These are phyloP conservation scores for Microtus montanus DNA, from an alignment of 2,113 vertebrate species.

Conservation along the genomic window DNA sequence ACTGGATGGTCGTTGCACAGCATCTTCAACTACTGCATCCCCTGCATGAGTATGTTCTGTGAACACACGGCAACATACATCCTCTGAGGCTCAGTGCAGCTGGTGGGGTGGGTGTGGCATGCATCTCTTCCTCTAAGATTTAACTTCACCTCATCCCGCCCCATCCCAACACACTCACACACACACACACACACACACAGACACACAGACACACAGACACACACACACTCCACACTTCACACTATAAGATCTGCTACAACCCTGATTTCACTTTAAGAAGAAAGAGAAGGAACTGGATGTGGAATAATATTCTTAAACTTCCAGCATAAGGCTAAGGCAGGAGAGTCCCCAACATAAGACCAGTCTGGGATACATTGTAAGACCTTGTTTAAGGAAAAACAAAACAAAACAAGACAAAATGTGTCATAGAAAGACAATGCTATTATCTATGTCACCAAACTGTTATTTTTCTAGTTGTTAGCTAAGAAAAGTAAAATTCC, in stretches of 20 bases:
- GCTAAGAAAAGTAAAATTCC: background rate
- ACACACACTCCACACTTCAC: too few relatives aligned
- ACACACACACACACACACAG: too few relatives aligned
- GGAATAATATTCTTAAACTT: background rate
- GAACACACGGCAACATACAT: background rate
- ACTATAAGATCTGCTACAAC: too few relatives aligned
- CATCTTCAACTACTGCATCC: background rate
- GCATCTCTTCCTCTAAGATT: too few relatives aligned
- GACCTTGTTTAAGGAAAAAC: background rate
- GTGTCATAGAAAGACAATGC: background rate
- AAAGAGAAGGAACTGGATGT: background rate
- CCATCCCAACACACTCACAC: too few relatives aligned
- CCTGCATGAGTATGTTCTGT: background rate
- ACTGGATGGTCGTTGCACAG: background rate
- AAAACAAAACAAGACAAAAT: too few relatives aligned
- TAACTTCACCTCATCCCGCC: too few relatives aligned
- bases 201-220: too few relatives aligned
- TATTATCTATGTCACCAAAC: conserved; percentile 14
- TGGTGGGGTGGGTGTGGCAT: background rate
- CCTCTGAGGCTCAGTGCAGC: background rate
- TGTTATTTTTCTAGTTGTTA: background rate
- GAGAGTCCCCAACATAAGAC: background rate
- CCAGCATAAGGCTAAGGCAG: background rate
- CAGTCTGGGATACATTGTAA: background rate
- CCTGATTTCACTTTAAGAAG: conserved; percentile 3